Evolutionary conservation across 1,140 invertebrate species (phyloP), one percentile per base, ranked within the genome.

Genomic region (Bombus balteatus): DNA sequence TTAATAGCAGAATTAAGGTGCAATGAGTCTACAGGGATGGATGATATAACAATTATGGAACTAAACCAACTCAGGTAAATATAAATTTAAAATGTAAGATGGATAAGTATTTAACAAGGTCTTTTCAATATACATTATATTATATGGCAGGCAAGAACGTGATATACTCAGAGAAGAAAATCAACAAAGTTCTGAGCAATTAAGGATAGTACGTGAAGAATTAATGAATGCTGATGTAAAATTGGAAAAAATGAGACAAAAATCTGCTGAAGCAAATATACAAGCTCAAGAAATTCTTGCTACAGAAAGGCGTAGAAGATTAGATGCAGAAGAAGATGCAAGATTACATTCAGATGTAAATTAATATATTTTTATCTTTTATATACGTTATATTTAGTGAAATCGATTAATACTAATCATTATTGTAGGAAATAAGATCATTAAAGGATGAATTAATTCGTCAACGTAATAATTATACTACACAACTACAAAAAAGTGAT

Each of bases 1-100:
- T 93, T 98, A 28, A 98, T 98, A 84, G 92, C 96, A 25, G 96
- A 96, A 91, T 93, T 98, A 25, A 96, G 96, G 88, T 96, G 87
- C 66, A 94, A 94, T 86, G 89, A 88, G 34, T 91, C 78, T 28
- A 88, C 78, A 83, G 91, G 90, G 74, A 94, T 85, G 87, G 96
- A 93, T 85, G 95, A 95, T 39, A 93, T 85, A 66, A 93, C 90
- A 87, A 91, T 92, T 74, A 94, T 92, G 94, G 95, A 95, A 92
- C 91, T 96, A 4, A 95, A 95, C 70, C 95, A 96, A 90, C 85
- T 96, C 25, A 95, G 94, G 95, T 95, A 92, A 89, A 71, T 82
- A 32, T 37, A 85, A 59, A 41, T 65, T 32, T 57, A 32, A 41
- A 41, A 65, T 65, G 3, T 22, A 25, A 76, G 1, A 80, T 22